Percentiles rank a stretch among this genome's conserved stretches.
These are phyloP conservation scores for Nemapogon koenigi DNA, from an alignment of 2,888 invertebrate species.

Conservation along the genomic window DNA sequence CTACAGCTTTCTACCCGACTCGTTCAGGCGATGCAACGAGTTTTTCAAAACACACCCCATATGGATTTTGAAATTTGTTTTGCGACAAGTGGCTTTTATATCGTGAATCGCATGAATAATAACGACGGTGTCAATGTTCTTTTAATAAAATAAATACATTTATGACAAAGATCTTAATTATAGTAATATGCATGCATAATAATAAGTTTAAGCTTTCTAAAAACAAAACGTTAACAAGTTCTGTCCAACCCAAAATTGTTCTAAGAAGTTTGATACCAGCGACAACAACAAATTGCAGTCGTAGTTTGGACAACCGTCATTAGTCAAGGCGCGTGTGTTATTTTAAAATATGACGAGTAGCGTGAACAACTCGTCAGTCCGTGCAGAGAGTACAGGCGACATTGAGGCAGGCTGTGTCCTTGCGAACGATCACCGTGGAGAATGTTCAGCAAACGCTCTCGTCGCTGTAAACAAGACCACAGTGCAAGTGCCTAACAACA, in stretches of 20 bases:
- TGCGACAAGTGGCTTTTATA: too few relatives aligned
- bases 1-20: constrained; percentile 48
- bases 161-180: too few relatives aligned
- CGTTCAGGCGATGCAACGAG: constrained; percentile 1
- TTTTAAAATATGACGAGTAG: background rate
- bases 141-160: too few relatives aligned
- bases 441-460: constrained; percentile 19
- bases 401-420: constrained; percentile 37
- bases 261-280: background rate
- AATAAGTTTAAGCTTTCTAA: too few relatives aligned
- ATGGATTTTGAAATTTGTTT: too few relatives aligned
- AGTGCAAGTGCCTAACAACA: constrained; percentile 42
- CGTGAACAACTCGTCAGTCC: background rate
- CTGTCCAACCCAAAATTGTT: too few relatives aligned
- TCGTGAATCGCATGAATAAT: too few relatives aligned
- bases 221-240: too few relatives aligned
- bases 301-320: background rate
- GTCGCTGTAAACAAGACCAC: constrained; percentile 39
- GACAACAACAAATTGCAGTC: background rate
- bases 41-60: background rate
- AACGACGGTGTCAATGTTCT: too few relatives aligned
- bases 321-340: background rate
- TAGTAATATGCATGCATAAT: too few relatives aligned
- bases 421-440: constrained; percentile 23
- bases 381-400: constrained; percentile 30